phyloP scores from a whole-genome alignment of 2,888 invertebrate species.

The Drosophila tanythrix region DNA sequence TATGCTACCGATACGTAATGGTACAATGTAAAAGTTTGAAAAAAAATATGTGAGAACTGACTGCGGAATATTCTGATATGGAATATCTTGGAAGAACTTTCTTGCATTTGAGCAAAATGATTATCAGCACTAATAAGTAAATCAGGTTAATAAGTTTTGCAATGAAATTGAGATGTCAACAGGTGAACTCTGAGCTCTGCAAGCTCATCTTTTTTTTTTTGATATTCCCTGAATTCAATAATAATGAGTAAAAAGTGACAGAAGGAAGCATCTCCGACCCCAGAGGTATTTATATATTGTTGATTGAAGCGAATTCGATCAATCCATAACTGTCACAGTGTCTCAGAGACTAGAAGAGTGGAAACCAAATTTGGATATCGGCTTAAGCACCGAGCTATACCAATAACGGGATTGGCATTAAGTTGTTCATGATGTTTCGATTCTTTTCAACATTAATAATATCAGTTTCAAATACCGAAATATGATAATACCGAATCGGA shows the following conservation, averaged over 20 bases:
- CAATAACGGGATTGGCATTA: neutral
- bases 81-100: neutral
- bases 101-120: neutral
- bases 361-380: too few relatives aligned
- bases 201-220: neutral
- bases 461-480: too few relatives aligned
- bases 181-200: neutral
- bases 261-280: neutral
- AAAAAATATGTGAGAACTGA: neutral
- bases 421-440: neutral
- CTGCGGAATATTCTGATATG: neutral
- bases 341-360: neutral
- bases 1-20: neutral
- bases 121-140: neutral
- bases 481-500: too few relatives aligned
- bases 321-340: neutral
- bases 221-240: neutral
- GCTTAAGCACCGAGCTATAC: neutral
- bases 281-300: neutral
- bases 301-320: neutral
- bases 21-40: neutral
- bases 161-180: neutral
- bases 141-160: neutral
- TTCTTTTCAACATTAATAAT: too few relatives aligned
- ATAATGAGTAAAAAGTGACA: neutral